Evolutionary conservation across 2,888 invertebrate species (phyloP).

Genomic region (Scrobipalpa atriplicella): DNA sequence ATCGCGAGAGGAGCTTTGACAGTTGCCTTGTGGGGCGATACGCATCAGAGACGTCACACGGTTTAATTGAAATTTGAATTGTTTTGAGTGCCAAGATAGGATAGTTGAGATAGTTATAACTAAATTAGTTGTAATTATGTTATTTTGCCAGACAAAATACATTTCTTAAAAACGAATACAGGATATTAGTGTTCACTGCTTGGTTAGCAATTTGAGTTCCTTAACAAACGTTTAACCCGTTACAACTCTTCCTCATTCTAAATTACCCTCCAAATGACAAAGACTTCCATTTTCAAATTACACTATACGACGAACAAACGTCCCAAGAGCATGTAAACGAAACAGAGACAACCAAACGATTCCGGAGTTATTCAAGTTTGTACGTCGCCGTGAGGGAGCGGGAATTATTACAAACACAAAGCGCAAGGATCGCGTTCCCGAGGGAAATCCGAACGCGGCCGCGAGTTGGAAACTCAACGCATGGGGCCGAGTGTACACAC

Average conservation of each 20-base stretch:
- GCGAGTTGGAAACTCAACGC: slow-evolving; percentile 22
- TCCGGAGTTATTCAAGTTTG: slow-evolving; percentile 17
- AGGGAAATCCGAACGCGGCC: slow-evolving; percentile 28
- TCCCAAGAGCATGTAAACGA: slow-evolving; percentile 8
- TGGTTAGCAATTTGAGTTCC: too few species aligned
- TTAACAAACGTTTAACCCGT: too few species aligned
- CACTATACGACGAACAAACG: not conserved
- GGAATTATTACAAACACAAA: slow-evolving; percentile 23
- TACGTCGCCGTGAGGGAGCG: slow-evolving; percentile 14
- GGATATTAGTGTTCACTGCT: too few species aligned
- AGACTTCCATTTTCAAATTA: not conserved
- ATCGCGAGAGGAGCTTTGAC: slow-evolving; percentile 26
- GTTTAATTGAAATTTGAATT: slow-evolving; percentile 8
- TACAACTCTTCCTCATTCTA: too few species aligned
- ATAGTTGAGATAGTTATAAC: not conserved
- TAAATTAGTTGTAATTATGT: not conserved
- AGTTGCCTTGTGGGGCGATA: slow-evolving; percentile 17
- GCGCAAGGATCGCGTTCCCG: slow-evolving; percentile 26
- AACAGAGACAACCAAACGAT: slow-evolving; percentile 12
- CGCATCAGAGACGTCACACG: slow-evolving; percentile 13
- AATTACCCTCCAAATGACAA: not conserved
- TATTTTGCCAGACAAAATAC: too few species aligned
- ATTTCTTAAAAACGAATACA: too few species aligned
- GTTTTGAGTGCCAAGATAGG: not conserved
- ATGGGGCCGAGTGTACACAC: not conserved